These are phyloP conservation scores for Euzophera pinguis DNA, from an alignment of 2,888 invertebrate species.

Conservation along the genomic window DNA sequence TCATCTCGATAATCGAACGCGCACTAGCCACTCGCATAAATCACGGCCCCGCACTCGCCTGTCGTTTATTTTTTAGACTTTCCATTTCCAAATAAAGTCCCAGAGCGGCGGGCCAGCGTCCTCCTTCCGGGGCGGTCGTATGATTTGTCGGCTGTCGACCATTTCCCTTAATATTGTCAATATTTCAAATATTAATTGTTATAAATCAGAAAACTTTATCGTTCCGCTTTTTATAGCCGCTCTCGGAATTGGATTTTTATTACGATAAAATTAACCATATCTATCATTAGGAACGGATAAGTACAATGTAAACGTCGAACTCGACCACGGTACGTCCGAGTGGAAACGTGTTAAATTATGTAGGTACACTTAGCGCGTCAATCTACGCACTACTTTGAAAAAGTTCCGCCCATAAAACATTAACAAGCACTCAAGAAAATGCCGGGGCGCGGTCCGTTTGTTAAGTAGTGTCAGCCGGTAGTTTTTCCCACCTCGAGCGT, in stretches of 20 bases:
- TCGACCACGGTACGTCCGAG: slow-evolving; percentile 51
- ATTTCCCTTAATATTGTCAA: slow-evolving; percentile 78
- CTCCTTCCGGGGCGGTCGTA: slow-evolving; percentile 78
- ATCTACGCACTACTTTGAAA: slow-evolving; percentile 73
- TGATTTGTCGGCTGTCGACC: slow-evolving; percentile 77
- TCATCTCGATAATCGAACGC: slow-evolving; percentile 76
- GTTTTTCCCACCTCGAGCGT: slow-evolving; percentile 74
- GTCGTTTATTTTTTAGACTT: slow-evolving; percentile 78
- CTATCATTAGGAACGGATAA: slow-evolving; percentile 32
- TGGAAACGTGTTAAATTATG: slow-evolving; percentile 74
- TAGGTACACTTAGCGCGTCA: slow-evolving; percentile 76
- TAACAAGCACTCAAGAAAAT: slow-evolving; percentile 79
- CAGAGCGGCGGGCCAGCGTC: slow-evolving; percentile 73
- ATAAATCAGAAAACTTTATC: slow-evolving; percentile 74
- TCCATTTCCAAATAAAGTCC: slow-evolving; percentile 80
- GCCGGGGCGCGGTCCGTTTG: slow-evolving; percentile 70
- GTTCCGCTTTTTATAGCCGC: slow-evolving; percentile 55
- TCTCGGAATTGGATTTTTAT: slow-evolving; percentile 65
- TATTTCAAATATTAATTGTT: slow-evolving; percentile 80
- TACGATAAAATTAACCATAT: slow-evolving; percentile 53
- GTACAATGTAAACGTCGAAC: slow-evolving; percentile 39
- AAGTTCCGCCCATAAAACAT: slow-evolving; percentile 79
- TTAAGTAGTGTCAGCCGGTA: slow-evolving; percentile 77
- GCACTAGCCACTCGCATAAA: slow-evolving; percentile 71
- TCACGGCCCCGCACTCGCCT: slow-evolving; percentile 65